Base-by-base conservation (phyloP, 2,113 vertebrate species). In the Columba janthina region DNA sequence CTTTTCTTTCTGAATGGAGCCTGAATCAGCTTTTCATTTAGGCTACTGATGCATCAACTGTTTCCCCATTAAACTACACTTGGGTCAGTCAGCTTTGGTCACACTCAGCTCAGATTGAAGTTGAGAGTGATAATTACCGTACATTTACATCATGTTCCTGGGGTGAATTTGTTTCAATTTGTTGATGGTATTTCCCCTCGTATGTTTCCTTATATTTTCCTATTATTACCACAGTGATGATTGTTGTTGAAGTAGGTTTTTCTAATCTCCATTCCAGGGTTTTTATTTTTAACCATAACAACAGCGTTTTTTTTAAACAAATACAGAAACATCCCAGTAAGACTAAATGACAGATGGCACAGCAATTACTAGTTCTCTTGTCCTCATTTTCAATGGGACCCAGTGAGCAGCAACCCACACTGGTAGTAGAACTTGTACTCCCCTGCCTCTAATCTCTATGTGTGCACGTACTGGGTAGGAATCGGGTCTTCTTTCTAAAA, bases 11-110 rank as follows among this genome's bases (percentile, higher is more conserved):
- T 66, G 92, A 97, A 94, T 74, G 77, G 60, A 96, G 96, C 64
- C 81, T 96, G 96, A 97, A 97, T 97, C 97, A 97, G 91, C 88
- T 97, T 92, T 97, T 96, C 85, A 90, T 94, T 82, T 91, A 85
- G 77, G 80, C 90, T 90, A 88, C 13, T 89, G 75, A 97, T 97
- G 69, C 94, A 97, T 91, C 95, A 93, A 91, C 96, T 95, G 24
- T 89, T 96, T 66, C n/a, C 77, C 65, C 44, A 91, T 97, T 96
- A 96, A 95, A 91, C 32, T 83, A 11, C 57, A 71, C 53, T 50
- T 71, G 91, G 48, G 38, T 88, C 85, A 75, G 53, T 62, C 64
- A 82, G 32, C 78, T 94, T 88, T 73, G 54, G 61, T 61, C 51
- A 57, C 46, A 65, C 18, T 92, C 53, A 85, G 40, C 70, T 74